A percentile compares a stretch with the other conserved stretches of the same genome.
phyloP scores from a whole-genome alignment of 2,797 vertebrate species.

The Florisuga fusca region DNA sequence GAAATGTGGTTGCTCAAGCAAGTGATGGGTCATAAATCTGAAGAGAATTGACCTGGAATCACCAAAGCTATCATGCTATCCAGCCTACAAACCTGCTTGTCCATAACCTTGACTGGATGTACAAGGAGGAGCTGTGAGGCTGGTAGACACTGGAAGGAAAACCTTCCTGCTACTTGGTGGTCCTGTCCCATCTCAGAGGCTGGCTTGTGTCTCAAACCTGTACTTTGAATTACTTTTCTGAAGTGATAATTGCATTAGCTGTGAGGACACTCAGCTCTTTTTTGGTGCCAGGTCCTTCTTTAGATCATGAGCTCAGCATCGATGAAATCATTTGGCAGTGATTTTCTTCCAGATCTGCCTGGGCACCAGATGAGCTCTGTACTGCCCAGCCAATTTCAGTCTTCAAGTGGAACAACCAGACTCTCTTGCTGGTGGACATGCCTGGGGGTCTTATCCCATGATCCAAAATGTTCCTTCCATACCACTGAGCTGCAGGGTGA shows the following conservation, averaged over 20 bases:
- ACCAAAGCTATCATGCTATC: not conserved
- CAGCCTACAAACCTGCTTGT: not conserved
- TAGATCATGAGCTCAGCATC: conserved; percentile 19
- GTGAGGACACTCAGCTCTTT: not conserved
- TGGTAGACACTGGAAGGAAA: not conserved
- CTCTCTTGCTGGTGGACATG: not conserved
- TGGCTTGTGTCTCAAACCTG: not conserved
- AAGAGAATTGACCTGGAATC: not conserved
- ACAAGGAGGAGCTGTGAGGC: not conserved
- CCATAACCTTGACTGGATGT: not conserved
- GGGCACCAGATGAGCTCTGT: not conserved
- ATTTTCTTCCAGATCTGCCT: conserved; percentile 21
- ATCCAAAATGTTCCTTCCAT: not conserved
- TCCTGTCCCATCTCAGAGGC: not conserved
- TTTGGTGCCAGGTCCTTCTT: conserved; percentile 25
- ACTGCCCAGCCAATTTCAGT: not conserved
- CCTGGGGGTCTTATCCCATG: not conserved
- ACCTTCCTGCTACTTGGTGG: not conserved
- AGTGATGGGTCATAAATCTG: not conserved
- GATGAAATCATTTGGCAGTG: conserved; percentile 42
- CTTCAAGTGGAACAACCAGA: not conserved
- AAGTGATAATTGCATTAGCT: conserved; percentile 10
- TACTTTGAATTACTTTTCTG: not conserved
- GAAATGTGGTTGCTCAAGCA: not conserved
- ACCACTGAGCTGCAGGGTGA: not conserved